Percentiles rank a stretch among this genome's conserved stretches.
Evolutionary conservation across 1,140 invertebrate species (phyloP).

Genomic region (Aleiodes sp.): DNA sequence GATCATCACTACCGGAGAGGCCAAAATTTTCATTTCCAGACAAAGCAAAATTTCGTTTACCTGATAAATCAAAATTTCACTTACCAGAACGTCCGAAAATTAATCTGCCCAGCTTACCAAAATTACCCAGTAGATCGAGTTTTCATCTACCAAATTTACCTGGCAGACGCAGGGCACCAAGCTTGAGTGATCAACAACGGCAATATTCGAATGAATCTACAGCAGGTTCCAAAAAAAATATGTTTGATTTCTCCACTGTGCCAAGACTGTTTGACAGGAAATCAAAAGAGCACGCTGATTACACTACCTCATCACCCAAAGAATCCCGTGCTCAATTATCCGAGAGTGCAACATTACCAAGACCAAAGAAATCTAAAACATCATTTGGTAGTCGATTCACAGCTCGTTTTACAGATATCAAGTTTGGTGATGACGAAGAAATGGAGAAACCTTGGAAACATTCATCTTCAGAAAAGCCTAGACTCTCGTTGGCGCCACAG

Average conservation of each 20-base stretch:
- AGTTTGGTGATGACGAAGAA: slow-evolving; percentile 39
- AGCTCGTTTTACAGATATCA: slow-evolving; percentile 60
- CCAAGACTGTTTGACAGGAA: slow-evolving; percentile 78
- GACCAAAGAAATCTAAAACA: slow-evolving; percentile 53
- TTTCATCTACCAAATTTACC: slow-evolving; percentile 48
- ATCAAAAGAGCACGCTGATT: slow-evolving; percentile 60
- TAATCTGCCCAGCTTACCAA: slow-evolving; percentile 53
- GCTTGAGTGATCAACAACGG: slow-evolving; percentile 50
- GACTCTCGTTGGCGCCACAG: slow-evolving; percentile 49
- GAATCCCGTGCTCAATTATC: slow-evolving; percentile 57
- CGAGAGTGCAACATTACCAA: slow-evolving; percentile 66
- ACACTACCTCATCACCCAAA: slow-evolving; percentile 57
- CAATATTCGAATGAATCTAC: slow-evolving; percentile 64
- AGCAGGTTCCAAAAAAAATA: slow-evolving; percentile 64
- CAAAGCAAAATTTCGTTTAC: slow-evolving; percentile 69
- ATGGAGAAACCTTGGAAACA: slow-evolving; percentile 64
- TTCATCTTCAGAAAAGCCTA: slow-evolving; percentile 61
- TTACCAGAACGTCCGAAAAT: slow-evolving; percentile 71
- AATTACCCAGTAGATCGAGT: slow-evolving; percentile 53
- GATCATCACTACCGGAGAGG: slow-evolving; percentile 66
- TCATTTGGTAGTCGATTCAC: slow-evolving; percentile 65
- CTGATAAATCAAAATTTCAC: slow-evolving; percentile 71
- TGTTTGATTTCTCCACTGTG: slow-evolving; percentile 81
- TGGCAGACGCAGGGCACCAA: slow-evolving; percentile 49
- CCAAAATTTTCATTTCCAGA: slow-evolving; percentile 69